These are phyloP conservation scores for Philopedon plagiatum DNA, from an alignment of 2,888 invertebrate genomes.

Conservation along the genomic window DNA sequence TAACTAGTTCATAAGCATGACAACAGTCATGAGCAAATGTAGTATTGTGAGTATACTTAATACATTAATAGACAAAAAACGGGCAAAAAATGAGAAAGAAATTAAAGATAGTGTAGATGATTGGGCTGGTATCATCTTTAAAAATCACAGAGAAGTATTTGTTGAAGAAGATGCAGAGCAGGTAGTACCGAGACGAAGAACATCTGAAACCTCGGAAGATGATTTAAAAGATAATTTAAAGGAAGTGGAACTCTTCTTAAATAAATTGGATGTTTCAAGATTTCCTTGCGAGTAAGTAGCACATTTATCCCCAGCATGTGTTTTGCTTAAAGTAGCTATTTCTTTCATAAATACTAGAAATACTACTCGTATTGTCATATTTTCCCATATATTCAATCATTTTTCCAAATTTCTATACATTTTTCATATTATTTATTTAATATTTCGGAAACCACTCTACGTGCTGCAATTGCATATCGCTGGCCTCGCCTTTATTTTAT, in stretches of 20 bases:
- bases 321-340: no score
- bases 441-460: no score
- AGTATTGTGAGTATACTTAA: constrained; percentile 32
- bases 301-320: no score
- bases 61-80: constrained; percentile 24
- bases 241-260: constrained; percentile 11
- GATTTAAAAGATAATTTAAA: constrained; percentile 29
- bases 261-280: not conserved
- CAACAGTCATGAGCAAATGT: constrained; percentile 23
- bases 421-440: no score
- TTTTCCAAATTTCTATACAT: no score
- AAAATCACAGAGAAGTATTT: constrained; percentile 1
- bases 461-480: no score
- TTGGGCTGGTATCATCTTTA: constrained; percentile 33
- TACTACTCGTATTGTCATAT: no score
- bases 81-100: not conserved
- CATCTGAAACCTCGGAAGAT: constrained; percentile 43
- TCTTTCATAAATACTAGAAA: no score
- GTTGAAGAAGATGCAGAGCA: constrained; percentile 42
- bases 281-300: constrained; percentile 22
- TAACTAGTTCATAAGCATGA: not conserved
- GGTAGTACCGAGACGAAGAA: constrained; percentile 36
- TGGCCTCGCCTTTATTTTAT: no score
- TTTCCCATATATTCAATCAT: no score
- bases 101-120: constrained; percentile 25